Conservation (phyloP, 2,113 vertebrate species). For the Hymenochirus boettgeri region DNA sequence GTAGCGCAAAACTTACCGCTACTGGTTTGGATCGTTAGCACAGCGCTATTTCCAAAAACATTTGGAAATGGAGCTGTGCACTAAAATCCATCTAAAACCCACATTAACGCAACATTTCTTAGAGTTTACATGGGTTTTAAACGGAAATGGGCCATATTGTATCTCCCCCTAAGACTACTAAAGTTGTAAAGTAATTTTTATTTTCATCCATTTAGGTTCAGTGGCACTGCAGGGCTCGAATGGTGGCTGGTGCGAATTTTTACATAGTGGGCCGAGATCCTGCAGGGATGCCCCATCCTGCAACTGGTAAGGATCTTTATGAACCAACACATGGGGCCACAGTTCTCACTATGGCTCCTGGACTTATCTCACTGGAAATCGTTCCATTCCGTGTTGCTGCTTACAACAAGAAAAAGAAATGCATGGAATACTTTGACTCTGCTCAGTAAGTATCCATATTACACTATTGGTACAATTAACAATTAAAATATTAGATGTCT, state of each 20-base stretch:
- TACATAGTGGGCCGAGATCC: conserved; percentile 97
- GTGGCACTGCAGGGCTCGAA: conserved; percentile 94
- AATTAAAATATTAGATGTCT: no score
- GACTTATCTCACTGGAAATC: conserved; percentile 90
- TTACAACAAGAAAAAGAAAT: conserved; percentile 88
- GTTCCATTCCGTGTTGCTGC: conserved; percentile 96
- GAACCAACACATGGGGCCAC: conserved; percentile 93
- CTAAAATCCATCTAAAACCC: no score
- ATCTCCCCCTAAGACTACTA: no score
- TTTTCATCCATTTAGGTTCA: conserved; percentile 72
- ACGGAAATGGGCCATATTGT: no score
- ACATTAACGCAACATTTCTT: no score
- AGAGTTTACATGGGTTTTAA: no score
- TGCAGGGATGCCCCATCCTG: conserved; percentile 93
- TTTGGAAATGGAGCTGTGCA: no score
- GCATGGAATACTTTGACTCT: conserved; percentile 92
- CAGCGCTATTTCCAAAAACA: no score
- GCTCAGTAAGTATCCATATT: conserved; percentile 76
- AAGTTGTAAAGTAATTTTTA: no score
- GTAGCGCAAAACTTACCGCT: no score
- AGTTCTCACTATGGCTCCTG: conserved; percentile 96
- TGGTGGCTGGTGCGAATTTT: conserved; percentile 97
- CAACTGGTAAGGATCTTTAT: conserved; percentile 90
- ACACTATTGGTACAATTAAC: no score
- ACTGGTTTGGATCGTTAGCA: no score